Evolutionary conservation across 2,113 vertebrate genomes (phyloP), one percentile per base, ranked within the genome.

Genomic region (Apodemus speciosus): DNA sequence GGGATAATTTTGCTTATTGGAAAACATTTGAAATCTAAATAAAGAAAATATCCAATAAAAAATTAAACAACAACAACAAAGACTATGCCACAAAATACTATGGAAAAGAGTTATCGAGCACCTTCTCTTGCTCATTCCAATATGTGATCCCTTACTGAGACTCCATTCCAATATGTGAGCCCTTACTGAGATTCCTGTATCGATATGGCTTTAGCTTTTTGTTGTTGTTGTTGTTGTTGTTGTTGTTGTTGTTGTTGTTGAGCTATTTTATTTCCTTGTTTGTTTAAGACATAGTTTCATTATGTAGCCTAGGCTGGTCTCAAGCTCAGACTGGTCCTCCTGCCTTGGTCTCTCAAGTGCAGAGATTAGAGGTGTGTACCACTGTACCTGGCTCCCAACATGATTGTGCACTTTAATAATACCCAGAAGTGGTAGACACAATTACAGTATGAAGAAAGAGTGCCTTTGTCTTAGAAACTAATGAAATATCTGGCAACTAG

Each of bases 381-480:
- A 62, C n/a, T 40, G 3, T 66, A 21, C 60, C 40, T 49, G 27
- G 60, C 27, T 84, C 40, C 40, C 60, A 64, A 66, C 16, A 35
- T 46, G 40, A 46, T 93, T 94, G 80, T 72, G 35, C 85, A 92
- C 4, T 8, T 83, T 92, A 89, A 75, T 27, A 51, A 76, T 72
- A 92, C 79, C 56, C 51, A 92, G n/a, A 92, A 92, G 75, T 79
- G 9, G 49, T 38, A 85, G 68, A 90, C n/a, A 90, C 73, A 89
- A 69, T 87, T 85, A 73, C 23, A 90, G 8, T 77, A 49, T 68
- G 30, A 85, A 85, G 46, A 85, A 66, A 38, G 13, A 30, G 58
- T 53, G 83, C 11, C 46, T 91, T 97, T 85, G 46, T 91, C 89
- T 89, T 87, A 94, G 88, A 88, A 95, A 92, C 79, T 66, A 85